Evolutionary conservation across 1,140 invertebrate species (phyloP), one percentile per base, ranked within the genome.

Genomic region (Aphaenogaster ashmeadi): DNA sequence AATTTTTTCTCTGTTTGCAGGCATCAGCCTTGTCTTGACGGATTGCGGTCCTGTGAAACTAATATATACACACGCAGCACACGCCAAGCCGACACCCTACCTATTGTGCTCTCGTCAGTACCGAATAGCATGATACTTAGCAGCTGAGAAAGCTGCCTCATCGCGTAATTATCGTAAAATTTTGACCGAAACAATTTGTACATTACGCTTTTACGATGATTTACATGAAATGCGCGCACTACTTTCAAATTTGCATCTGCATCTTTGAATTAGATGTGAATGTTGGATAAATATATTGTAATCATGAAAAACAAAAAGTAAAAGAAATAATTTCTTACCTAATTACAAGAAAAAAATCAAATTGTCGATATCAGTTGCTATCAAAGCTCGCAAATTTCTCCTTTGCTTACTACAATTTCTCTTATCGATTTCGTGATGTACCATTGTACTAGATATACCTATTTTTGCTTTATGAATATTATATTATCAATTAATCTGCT

Each of bases 41-140:
- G 89, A 93, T 92, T 91, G 92, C 80, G 91, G 92, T 95, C 95
- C 95, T 95, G 95, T 95, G 95, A 95, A 95, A 95, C 95, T 95
- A 95, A 95, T 94, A 95, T 93, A 95, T 95, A 95, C 95, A 95
- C 95, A 95, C 94, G 95, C 95, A 95, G 94, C 95, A 94, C 93
- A 95, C 95, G 95, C 95, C 93, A 94, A 95, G 91, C 93, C 92
- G 92, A 92, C 93, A 92, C 56, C 88, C 90, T 74, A 62, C 13
- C 69, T 84, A 74, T 27, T 60, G 38, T n/a, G 11, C 41, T 56
- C 78, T 86, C 50, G 21, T 79, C 58, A 54, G 15, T 81, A 84
- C 27, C 69, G 27, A 84, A 60, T 75, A 75, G n/a, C 21, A 56
- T 36, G 6, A 67, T 52, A 44, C 13, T 72, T 83, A 8, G 21